A percentile compares a stretch with the other conserved stretches of the same genome.
phyloP scores from a whole-genome alignment of 2,888 invertebrate species.

The Noctua janthe region DNA sequence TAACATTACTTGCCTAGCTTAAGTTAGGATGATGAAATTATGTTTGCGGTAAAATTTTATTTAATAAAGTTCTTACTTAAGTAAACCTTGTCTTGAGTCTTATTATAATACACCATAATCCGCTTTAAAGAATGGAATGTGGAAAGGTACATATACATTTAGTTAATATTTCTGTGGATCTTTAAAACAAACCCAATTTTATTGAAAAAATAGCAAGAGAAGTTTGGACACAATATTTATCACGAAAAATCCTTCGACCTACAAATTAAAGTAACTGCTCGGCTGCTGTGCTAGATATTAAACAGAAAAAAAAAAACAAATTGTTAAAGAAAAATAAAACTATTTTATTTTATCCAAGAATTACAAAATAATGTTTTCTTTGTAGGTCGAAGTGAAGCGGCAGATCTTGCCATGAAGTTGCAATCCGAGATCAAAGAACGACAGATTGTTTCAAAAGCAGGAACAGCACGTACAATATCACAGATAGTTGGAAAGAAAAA shows the following conservation, averaged over 20 bases:
- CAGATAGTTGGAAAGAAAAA: constrained; percentile 19
- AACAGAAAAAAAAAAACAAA: not conserved
- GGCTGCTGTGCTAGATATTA: not conserved
- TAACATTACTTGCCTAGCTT: not conserved
- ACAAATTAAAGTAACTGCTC: not conserved
- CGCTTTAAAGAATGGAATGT: not conserved
- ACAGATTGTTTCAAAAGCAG: not conserved
- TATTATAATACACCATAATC: not conserved
- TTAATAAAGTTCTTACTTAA: constrained; percentile 20
- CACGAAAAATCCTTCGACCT: constrained; percentile 15
- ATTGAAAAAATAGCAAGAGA: not conserved
- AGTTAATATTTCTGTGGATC: not conserved
- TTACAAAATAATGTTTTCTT: constrained; percentile 49
- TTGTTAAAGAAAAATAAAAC: not conserved
- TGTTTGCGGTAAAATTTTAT: not conserved
- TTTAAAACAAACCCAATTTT: not conserved
- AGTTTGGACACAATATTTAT: not conserved
- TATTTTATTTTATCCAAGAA: constrained; percentile 16
- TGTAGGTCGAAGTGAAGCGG: constrained; percentile 58
- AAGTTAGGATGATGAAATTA: constrained; percentile 15
- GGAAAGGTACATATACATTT: not conserved
- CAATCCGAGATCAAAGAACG: constrained; percentile 29
- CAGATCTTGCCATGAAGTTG: constrained; percentile 49
- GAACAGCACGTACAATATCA: not conserved
- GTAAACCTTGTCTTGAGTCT: constrained; percentile 14